These are phyloP conservation scores for Drosophila atroscutellata DNA, from an alignment of 2,888 invertebrate genomes.

Conservation along the genomic window DNA sequence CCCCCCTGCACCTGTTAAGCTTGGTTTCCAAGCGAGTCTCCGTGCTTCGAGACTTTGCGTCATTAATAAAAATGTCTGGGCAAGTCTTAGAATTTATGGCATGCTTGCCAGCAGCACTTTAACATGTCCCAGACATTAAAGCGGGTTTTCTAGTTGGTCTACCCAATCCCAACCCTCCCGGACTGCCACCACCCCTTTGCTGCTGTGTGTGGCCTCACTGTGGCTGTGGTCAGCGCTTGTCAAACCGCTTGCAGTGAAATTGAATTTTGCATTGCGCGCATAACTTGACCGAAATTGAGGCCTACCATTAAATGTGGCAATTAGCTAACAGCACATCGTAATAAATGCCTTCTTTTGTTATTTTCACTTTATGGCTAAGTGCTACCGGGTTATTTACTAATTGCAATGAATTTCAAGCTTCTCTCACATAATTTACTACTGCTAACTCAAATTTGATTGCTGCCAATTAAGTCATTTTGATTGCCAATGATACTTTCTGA, in stretches of 20 bases:
- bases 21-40: constrained; percentile 13
- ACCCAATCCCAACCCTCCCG: neutral
- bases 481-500: neutral
- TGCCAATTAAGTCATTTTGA: neutral
- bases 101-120: constrained; percentile 72
- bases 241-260: constrained; percentile 50
- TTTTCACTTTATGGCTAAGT: neutral
- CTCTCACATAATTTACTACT: neutral
- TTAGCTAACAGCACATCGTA: neutral
- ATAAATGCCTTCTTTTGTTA: neutral
- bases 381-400: neutral
- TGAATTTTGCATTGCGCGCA: constrained; percentile 16
- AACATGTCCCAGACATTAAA: constrained; percentile 70
- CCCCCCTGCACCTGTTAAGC: constrained; percentile 53
- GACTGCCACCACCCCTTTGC: neutral
- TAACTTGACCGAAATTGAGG: constrained; percentile 11
- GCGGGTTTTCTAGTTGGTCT: constrained; percentile 55
- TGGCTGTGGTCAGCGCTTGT: constrained; percentile 22
- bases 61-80: constrained; percentile 81
- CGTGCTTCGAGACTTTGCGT: constrained; percentile 54
- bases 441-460: neutral
- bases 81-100: constrained; percentile 78
- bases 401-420: neutral
- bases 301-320: constrained; percentile 10
- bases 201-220: constrained; percentile 35